Percentiles rank a stretch among this genome's conserved stretches.
Conservation (phyloP, 1,140 invertebrate species). For the Metopolophium dirhodum region DNA sequence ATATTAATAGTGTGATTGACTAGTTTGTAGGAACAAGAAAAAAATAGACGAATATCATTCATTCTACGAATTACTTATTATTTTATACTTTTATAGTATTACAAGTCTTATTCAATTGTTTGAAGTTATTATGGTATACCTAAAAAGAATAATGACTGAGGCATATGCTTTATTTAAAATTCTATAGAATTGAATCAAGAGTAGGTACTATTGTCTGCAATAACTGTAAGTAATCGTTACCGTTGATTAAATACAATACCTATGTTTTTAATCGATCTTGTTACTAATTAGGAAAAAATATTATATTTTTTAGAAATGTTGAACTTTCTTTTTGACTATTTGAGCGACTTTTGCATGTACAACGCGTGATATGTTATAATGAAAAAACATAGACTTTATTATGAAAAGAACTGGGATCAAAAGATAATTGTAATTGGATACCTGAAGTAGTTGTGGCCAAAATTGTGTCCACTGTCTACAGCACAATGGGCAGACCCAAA, state of each 20-base stretch:
- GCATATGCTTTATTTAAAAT: background rate
- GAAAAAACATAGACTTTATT: background rate
- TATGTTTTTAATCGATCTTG: too few species aligned
- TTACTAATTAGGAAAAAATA: too few species aligned
- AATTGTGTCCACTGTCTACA: background rate
- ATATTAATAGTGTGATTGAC: background rate
- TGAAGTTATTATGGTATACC: background rate
- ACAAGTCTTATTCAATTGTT: background rate
- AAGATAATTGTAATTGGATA: background rate
- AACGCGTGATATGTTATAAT: too few species aligned
- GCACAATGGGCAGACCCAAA: background rate
- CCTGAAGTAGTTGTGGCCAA: background rate
- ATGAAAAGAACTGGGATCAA: background rate
- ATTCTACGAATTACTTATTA: background rate
- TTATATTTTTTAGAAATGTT: too few species aligned
- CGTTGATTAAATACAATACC: too few species aligned
- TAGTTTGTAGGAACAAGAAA: background rate
- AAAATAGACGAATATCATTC: background rate
- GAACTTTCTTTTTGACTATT: too few species aligned
- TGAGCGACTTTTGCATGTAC: too few species aligned
- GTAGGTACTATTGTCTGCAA: too few species aligned
- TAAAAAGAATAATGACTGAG: background rate
- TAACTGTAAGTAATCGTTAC: too few species aligned
- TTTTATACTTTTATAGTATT: background rate
- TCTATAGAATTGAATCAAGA: too few species aligned